Conservation (phyloP, 2,888 invertebrate genomes). For the Hemicrepidius hirtus region DNA sequence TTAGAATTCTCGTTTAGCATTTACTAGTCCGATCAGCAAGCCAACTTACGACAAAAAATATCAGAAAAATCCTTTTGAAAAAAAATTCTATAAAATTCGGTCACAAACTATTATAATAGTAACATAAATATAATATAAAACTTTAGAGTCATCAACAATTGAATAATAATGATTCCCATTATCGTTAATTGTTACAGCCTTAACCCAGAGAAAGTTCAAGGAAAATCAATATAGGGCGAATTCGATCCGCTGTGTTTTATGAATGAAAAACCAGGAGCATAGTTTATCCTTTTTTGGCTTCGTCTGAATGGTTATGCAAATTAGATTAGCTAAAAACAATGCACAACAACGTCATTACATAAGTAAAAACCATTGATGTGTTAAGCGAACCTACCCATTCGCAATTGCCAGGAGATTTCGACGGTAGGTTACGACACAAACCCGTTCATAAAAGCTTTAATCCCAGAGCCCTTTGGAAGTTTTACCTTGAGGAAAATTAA, state of each 20-base stretch:
- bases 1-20: constrained; percentile 25
- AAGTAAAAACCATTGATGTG: constrained; percentile 19
- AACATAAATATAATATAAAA: neutral
- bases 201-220: constrained; percentile 23
- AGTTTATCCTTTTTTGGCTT: constrained; percentile 14
- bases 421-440: constrained; percentile 2
- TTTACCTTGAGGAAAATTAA: neutral
- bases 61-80: neutral
- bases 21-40: neutral
- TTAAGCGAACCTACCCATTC: neutral
- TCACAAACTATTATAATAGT: neutral
- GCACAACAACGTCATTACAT: constrained; percentile 9
- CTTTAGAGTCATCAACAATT: neutral
- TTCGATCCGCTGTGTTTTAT: neutral
- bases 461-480: neutral
- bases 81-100: neutral
- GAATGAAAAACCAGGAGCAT: constrained; percentile 13
- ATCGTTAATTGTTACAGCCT: constrained; percentile 3
- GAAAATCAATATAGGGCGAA: neutral
- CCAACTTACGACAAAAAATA: neutral
- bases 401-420: constrained; percentile 31
- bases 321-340: constrained; percentile 7
- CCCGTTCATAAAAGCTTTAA: neutral
- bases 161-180: constrained; percentile 9
- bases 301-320: constrained; percentile 24